Conservation (phyloP, 2,113 vertebrate genomes). For the Callipepla squamata region DNA sequence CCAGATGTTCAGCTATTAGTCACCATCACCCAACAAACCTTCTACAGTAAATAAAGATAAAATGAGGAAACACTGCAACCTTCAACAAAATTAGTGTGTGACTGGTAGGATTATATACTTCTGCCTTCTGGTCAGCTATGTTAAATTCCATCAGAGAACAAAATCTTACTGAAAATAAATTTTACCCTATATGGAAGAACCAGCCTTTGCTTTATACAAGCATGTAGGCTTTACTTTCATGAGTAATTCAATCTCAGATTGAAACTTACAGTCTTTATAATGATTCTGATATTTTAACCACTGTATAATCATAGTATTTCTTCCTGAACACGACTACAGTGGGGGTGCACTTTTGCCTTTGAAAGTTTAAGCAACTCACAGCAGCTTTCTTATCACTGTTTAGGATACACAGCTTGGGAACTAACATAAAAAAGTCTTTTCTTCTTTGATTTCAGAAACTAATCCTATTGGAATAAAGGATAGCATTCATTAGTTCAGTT, state of each 20-base stretch:
- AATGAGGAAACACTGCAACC: slow-evolving; percentile 76
- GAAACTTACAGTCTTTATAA: background rate
- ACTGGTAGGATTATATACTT: slow-evolving; percentile 73
- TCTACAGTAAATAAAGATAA: slow-evolving; percentile 84
- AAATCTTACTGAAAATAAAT: slow-evolving; percentile 58
- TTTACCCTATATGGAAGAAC: slow-evolving; percentile 37
- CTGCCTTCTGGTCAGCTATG: slow-evolving; percentile 69
- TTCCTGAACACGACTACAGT: background rate
- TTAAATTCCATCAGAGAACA: slow-evolving; percentile 56
- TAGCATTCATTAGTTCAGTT: background rate
- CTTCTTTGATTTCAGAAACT: background rate
- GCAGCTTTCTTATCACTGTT: background rate
- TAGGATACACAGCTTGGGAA: background rate
- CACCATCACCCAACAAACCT: slow-evolving; percentile 78
- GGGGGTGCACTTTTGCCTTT: background rate
- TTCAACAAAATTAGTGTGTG: slow-evolving; percentile 76
- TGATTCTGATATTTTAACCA: background rate
- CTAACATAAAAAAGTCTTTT: background rate
- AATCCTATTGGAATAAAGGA: background rate
- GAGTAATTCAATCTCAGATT: background rate
- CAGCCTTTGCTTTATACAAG: background rate
- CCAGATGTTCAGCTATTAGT: slow-evolving; percentile 84
- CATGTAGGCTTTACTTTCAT: background rate
- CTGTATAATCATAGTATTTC: background rate
- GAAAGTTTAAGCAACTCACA: background rate